A percentile compares a stretch with the other conserved stretches of the same genome.
Conservation (phyloP, 2,888 invertebrate species). For the Meloe dianella region DNA sequence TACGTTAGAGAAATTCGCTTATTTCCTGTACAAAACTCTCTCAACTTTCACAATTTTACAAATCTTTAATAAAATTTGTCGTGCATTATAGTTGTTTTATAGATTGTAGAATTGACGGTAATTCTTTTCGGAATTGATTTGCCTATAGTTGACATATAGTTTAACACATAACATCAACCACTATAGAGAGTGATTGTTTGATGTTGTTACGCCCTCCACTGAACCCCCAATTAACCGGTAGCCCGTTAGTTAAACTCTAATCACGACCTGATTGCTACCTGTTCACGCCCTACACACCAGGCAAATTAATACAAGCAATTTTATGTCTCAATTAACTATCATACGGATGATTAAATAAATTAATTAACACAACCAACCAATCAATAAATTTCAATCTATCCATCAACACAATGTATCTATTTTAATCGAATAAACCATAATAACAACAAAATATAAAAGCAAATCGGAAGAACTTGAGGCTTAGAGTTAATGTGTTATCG, state of each 20-base stretch:
- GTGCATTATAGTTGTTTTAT: no score
- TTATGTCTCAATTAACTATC: constrained; percentile 42
- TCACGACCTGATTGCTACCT: constrained; percentile 59
- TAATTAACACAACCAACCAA: background rate
- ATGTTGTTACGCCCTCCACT: constrained; percentile 58
- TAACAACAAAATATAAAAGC: no score
- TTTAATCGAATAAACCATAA: no score
- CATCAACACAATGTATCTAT: no score
- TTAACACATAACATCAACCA: constrained; percentile 17
- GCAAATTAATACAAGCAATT: constrained; percentile 53
- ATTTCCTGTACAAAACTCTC: background rate
- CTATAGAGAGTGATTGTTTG: constrained; percentile 52
- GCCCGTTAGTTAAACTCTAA: constrained; percentile 57
- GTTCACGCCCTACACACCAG: constrained; percentile 53
- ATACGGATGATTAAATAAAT: constrained; percentile 12
- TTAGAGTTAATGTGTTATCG: constrained; percentile 14
- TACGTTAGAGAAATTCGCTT: background rate
- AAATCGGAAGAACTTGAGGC: no score
- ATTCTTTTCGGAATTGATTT: background rate
- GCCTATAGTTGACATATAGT: constrained; percentile 15
- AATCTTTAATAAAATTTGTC: no score
- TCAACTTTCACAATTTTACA: no score
- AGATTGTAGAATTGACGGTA: no score
- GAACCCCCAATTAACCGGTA: constrained; percentile 59
- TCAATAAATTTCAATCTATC: background rate